Base-by-base conservation (phyloP, 2,888 invertebrate genomes). In the Shargacucullia verbasci region DNA sequence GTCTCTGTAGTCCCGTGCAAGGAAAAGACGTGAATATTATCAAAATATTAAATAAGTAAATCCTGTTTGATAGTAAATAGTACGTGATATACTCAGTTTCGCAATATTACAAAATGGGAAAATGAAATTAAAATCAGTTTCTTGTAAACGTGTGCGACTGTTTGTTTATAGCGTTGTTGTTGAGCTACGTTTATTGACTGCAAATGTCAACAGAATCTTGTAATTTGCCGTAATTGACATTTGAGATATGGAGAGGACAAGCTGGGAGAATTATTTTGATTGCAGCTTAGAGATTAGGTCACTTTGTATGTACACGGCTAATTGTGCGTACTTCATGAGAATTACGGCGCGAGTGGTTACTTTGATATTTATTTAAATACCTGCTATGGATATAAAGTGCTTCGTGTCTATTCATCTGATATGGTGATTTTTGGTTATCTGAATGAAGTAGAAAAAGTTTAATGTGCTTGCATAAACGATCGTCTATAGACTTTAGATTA, bases 151-250 rank as follows among this genome's bases (percentile, higher is more conserved):
- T 34, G 45, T 49, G 54, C 39, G 50, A 48, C 27, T 49, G 41
- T 27, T 45, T 59, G 52, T 40, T 27, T 29, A 53, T 52, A 45
- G 37, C 31, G 35, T 49, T 20, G 71, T 49, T 9, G 50, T 34
- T 49, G 72, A 67, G 49, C 38, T 71, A 71, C 35, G 72, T 37
- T 71, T 49, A 53, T 41, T 55, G 48, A 38, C 47, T 49, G 37
- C 69, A 68, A 63, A 73, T 69, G 70, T 76, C 63, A 73, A 41
- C 64, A 20, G 38, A 60, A 60, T 61, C 63, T 62, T 38, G 63
- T 68, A 62, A 62, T 60, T 56, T 41, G 58, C 55, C 52, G 62
- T 71, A 61, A 73, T 73, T 64, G 69, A 61, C 73, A 60, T 73
- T 49, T 60, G 50, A 44, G 73, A 73, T 76, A 69, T 25, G 53